These are phyloP conservation scores for Resseliella maxima DNA, from an alignment of 2,888 invertebrate genomes.

Conservation along the genomic window DNA sequence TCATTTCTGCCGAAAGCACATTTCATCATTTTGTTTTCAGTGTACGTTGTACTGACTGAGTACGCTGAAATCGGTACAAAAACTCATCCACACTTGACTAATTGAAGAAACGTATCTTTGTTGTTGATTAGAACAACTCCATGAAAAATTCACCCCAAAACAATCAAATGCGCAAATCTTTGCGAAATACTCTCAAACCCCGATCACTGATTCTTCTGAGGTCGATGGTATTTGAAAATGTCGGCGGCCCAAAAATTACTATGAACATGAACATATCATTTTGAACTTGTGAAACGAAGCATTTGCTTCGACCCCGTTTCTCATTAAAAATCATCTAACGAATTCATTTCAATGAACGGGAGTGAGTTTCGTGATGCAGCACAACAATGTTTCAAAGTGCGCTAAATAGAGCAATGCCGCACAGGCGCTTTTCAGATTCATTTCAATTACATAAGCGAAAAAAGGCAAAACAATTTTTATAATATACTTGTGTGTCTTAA, in stretches of 20 bases:
- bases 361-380: not conserved
- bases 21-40: not conserved
- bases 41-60: not conserved
- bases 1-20: slow-evolving; percentile 20
- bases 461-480: not conserved
- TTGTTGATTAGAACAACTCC: slow-evolving; percentile 35
- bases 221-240: not conserved
- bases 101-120: slow-evolving; percentile 21
- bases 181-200: not conserved
- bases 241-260: not conserved
- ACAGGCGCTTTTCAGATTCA: not conserved
- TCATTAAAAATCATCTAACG: slow-evolving; percentile 2
- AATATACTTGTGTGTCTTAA: slow-evolving; percentile 35
- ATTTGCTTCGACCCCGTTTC: not conserved
- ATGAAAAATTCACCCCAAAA: slow-evolving; percentile 38
- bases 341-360: not conserved
- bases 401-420: not conserved
- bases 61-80: not conserved
- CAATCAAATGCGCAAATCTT: slow-evolving; percentile 48
- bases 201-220: not conserved
- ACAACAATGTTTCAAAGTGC: slow-evolving; percentile 10
- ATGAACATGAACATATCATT: not conserved
- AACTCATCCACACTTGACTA: not conserved
- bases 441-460: slow-evolving; percentile 41
- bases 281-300: not conserved